Base-by-base conservation (phyloP, 2,113 vertebrate species). In the Corythoichthys haematopterus region DNA sequence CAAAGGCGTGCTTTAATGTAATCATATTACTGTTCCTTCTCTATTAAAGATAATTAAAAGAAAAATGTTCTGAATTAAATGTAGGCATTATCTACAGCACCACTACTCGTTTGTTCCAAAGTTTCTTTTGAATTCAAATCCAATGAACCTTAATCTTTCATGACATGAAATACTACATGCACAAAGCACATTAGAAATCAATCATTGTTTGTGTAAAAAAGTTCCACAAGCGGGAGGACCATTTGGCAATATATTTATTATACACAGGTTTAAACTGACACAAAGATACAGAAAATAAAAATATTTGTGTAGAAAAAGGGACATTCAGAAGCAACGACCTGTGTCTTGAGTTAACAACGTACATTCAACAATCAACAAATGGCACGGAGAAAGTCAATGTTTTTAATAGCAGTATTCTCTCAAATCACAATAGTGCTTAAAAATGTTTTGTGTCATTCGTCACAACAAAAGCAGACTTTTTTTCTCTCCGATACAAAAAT, bases 221-320 rank as follows among this genome's bases (percentile, higher is more conserved):
- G 11, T 46, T 62, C 60, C 14, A 66, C 28, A 57, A 52, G 47
- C 2, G 28, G 4, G 48, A 75, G 9, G 50, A 75, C 46, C 9
- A 51, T 59, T 59, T 84, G 74, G 68, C 83, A 90, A 87, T 80
- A 64, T 72, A 71, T 92, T 92, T 90, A 91, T 92, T 92, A 74
- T 80, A 77, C 88, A 86, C 75, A 46, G 74, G 72, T 83, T 86
- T 64, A 74, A 80, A 76, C 70, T 64, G 78, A 88, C 81, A 84
- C 83, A 82, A 74, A 80, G 63, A 57, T 72, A 80, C 75, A 71
- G 71, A 84, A 88, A 89, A 84, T 75, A 88, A 82, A 82, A 83
- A 63, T 43, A 75, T 82, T 79, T 83, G 69, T 79, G 81, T 87
- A 84, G 79, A 85, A 85, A 85, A 86, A 77, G 45, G 80, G 75